phyloP scores from a whole-genome alignment of 1,140 invertebrate genomes.

The Drosophila kanapiae region DNA sequence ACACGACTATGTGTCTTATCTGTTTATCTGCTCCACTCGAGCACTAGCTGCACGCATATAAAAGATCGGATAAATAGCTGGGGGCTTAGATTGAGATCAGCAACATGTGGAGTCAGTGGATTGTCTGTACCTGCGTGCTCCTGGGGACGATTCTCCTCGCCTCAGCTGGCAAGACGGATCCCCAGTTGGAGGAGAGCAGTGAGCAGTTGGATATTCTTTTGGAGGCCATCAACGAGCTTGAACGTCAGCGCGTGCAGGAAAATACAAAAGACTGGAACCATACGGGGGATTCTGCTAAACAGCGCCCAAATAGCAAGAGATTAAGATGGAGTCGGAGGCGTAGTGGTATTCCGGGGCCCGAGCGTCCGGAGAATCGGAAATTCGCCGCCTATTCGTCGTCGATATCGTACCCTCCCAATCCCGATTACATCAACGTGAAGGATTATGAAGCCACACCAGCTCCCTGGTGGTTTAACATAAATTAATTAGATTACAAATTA shows the following conservation, averaged over 20 bases:
- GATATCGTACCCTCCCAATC: constrained; percentile 5
- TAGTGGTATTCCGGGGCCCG: constrained; percentile 2
- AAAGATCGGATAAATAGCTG: not conserved
- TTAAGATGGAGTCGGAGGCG: constrained; percentile 40
- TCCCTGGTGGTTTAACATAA: constrained; percentile 55
- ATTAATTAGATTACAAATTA: not conserved
- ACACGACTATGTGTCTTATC: not conserved
- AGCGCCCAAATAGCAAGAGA: constrained; percentile 58
- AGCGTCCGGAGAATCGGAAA: not conserved
- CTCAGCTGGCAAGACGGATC: not conserved
- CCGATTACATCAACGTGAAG: constrained; percentile 46
- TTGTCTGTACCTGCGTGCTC: not conserved
- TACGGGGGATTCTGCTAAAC: not conserved
- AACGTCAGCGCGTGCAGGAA: constrained; percentile 30
- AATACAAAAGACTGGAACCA: not conserved
- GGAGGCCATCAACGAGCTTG: constrained; percentile 53
- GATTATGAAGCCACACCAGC: constrained; percentile 6
- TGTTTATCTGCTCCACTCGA: not conserved
- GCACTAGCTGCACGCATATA: constrained; percentile 6
- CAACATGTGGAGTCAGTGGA: constrained; percentile 23
- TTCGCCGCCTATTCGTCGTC: not conserved
- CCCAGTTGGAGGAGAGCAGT: not conserved
- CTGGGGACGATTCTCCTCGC: not conserved
- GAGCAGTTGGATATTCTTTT: constrained; percentile 25
- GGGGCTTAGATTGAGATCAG: constrained; percentile 4